Base-by-base conservation (phyloP, 2,113 vertebrate species). In the Crotalus viridis region DNA sequence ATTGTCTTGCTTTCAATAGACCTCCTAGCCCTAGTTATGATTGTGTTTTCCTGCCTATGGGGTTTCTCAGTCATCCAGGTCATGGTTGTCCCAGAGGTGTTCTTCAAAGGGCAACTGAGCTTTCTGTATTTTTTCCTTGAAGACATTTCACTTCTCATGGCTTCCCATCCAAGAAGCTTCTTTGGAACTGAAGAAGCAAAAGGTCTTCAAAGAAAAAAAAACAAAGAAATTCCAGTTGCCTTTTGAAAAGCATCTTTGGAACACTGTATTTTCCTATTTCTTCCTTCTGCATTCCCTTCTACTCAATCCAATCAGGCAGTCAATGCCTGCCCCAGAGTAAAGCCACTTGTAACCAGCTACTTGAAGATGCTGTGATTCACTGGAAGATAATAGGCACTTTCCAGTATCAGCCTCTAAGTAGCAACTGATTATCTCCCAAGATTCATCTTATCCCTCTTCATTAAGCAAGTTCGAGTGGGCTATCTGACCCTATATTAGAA, bases 401-500 rank as follows among this genome's bases (percentile, higher is more conserved):
- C 10, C 33, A 94, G 10, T 24, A 55, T n/a, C 90, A 57, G 89
- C 28, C 61, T 92, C 55, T 92, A 10, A 89, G 24, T 21, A 57
- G 81, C 10, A 94, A 89, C 74, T 90, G 74, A 46, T 91, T 87
- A 52, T 69, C 21, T 39, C 91, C 46, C 87, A 69, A 6, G 87
- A 46, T 92, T 89, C 85, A 57, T 69, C 55, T 89, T 89, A 90
- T 88, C 33, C 24, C 61, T 92, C 59, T 55, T 22, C 74, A 55
- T 22, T 87, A 94, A 55, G 17, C 55, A 89, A 93, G 21, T 86
- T 93, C 6, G 55, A 93, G 26, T 85, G 87, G 17, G 85, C 90
- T 48, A 59, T 21, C 81, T 93, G 81, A 59, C 85, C 48, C 5
- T 85, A 21, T 90, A 13, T 86, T 93, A 89, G 55, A 93, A 48